phyloP scores from a whole-genome alignment of 2,888 invertebrate genomes.

The Stegophylla sp. region DNA sequence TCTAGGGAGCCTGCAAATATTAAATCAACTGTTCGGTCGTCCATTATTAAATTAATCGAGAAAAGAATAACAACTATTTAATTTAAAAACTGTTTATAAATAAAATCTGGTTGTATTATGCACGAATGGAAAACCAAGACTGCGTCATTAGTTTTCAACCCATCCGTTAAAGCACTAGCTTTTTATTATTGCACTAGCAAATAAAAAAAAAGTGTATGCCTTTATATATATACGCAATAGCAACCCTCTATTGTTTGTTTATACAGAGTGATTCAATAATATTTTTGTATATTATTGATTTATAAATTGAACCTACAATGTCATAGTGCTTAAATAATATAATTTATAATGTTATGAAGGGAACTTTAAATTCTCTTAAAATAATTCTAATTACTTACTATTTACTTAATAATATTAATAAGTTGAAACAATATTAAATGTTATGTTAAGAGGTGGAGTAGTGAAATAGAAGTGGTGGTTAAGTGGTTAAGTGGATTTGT shows the following conservation, averaged over 20 bases:
- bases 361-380: too few species aligned
- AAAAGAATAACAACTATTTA: not conserved
- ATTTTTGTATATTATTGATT: not conserved
- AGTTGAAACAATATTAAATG: too few species aligned
- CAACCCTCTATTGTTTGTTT: constrained; percentile 31
- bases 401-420: too few species aligned
- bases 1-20: constrained; percentile 89
- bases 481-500: too few species aligned
- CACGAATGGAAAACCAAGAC: constrained; percentile 8
- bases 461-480: too few species aligned
- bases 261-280: constrained; percentile 38
- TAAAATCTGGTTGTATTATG: not conserved
- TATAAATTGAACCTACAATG: too few species aligned
- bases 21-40: constrained; percentile 86
- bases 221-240: constrained; percentile 1
- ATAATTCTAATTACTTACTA: too few species aligned
- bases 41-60: constrained; percentile 71
- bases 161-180: not conserved
- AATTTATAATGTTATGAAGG: too few species aligned
- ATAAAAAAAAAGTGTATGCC: not conserved
- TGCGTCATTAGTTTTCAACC: constrained; percentile 29
- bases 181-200: too few species aligned
- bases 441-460: too few species aligned
- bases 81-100: not conserved
- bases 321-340: too few species aligned